These are phyloP conservation scores for Saccostrea glomerata DNA, from an alignment of 1,140 invertebrate genomes.

Conservation along the genomic window DNA sequence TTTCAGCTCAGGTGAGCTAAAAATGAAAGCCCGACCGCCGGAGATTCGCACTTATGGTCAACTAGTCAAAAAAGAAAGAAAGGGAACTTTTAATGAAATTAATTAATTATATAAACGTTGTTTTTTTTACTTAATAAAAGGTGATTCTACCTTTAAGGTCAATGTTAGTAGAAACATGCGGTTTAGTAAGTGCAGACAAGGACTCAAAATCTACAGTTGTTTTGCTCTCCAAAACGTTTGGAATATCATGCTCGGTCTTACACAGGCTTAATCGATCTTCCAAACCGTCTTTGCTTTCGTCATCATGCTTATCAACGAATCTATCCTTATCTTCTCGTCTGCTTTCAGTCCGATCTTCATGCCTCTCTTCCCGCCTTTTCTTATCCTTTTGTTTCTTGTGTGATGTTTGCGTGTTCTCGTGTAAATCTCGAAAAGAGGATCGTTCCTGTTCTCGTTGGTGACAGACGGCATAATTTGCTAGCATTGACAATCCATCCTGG, in stretches of 20 bases:
- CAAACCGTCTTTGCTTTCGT: not conserved
- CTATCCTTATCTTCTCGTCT: not conserved
- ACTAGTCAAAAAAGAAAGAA: not conserved
- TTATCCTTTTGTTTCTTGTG: conserved; percentile 7
- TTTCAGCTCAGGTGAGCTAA: no score
- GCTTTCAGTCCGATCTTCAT: not conserved
- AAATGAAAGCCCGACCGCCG: no score
- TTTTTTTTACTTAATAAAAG: not conserved
- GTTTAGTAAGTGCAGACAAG: conserved; percentile 19
- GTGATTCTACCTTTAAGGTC: not conserved
- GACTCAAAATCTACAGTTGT: conserved; percentile 20
- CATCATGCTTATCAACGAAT: not conserved
- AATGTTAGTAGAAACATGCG: conserved; percentile 11
- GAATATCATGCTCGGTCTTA: conserved; percentile 24
- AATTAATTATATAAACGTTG: not conserved
- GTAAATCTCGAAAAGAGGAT: conserved; percentile 6
- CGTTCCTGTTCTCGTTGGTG: conserved; percentile 1
- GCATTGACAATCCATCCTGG: conserved; percentile 20
- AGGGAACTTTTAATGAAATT: not conserved
- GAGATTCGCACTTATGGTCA: no score
- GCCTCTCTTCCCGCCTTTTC: conserved; percentile 18
- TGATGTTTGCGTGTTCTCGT: not conserved
- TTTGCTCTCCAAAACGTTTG: conserved; percentile 11
- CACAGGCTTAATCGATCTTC: conserved; percentile 9
- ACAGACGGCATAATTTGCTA: conserved; percentile 20